Conservation (phyloP, 2,797 vertebrate genomes). For the Miichthys miiuy region DNA sequence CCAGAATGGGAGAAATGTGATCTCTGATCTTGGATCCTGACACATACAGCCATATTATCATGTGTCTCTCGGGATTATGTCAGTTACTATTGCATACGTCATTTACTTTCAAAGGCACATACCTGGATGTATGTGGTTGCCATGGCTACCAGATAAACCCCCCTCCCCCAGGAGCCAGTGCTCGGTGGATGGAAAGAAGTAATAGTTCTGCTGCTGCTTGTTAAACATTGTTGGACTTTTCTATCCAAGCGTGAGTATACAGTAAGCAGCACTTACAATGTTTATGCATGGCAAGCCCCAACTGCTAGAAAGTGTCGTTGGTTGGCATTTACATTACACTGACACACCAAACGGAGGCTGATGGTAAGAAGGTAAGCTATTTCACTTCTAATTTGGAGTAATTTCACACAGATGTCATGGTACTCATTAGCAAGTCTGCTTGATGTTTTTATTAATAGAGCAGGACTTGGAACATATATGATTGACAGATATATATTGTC, state of each 20-base stretch:
- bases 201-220: neutral
- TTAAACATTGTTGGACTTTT: conserved; percentile 10
- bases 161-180: neutral
- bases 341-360: neutral
- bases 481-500: neutral
- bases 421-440: neutral
- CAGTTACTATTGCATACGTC: neutral
- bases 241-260: neutral
- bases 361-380: neutral
- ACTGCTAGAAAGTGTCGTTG: neutral
- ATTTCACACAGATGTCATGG: neutral
- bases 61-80: neutral
- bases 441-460: conserved; percentile 16
- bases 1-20: no score
- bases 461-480: neutral
- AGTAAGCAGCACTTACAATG: neutral
- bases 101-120: conserved; percentile 1
- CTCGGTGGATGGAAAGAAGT: neutral
- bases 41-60: neutral
- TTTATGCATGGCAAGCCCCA: neutral
- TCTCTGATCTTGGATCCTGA: neutral
- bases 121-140: conserved; percentile 31
- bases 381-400: neutral
- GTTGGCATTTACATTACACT: conserved; percentile 1
- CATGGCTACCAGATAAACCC: conserved; percentile 34